phyloP scores from a whole-genome alignment of 2,797 vertebrate species.

The Spatula versicolor region DNA sequence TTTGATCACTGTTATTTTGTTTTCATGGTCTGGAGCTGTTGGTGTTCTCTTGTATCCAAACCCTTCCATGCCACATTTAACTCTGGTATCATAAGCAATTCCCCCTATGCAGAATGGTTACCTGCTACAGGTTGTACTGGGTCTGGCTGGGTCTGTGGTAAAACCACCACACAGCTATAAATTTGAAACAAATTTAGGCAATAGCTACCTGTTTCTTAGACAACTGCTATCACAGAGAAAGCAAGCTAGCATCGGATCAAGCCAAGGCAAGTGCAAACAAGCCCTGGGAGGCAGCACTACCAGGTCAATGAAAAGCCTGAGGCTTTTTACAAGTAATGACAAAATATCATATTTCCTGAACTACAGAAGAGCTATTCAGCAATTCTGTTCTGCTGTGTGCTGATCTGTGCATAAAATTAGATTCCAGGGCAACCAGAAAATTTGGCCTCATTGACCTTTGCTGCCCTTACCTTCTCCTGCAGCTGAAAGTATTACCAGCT shows the following conservation, averaged over 20 bases:
- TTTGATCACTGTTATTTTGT: neutral
- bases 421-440: neutral
- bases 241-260: neutral
- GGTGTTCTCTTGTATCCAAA: neutral
- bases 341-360: neutral
- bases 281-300: neutral
- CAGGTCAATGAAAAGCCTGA: slow-evolving; percentile 2
- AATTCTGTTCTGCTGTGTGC: neutral
- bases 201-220: neutral
- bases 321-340: slow-evolving; percentile 3
- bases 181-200: neutral
- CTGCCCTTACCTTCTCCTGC: neutral
- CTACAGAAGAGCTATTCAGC: neutral
- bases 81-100: neutral
- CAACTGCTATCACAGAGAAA: neutral
- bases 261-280: neutral
- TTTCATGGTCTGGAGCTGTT: neutral
- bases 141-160: too few species aligned
- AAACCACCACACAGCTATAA: neutral
- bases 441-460: neutral
- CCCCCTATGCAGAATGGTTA: neutral
- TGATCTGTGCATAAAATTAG: slow-evolving; percentile 3
- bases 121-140: too few species aligned
- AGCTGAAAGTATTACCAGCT: neutral
- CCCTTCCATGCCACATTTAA: neutral